Percentiles rank a stretch among this genome's conserved stretches.
Conservation (phyloP, 23 tunicate species). For the Clavelina lepadiformis region DNA sequence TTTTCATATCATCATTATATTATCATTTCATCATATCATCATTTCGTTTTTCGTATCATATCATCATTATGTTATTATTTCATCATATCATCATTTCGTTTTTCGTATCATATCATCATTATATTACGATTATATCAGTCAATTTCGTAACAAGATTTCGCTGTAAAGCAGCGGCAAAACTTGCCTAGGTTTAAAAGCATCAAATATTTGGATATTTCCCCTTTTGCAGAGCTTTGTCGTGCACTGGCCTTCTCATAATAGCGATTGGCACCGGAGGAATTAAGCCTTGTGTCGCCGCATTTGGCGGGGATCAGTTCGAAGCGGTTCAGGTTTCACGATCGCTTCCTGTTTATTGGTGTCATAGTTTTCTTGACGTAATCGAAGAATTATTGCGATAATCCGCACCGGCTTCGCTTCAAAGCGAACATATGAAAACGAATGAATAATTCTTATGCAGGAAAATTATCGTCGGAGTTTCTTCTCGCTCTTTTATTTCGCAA, state of each 20-base stretch:
- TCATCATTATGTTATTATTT: neutral
- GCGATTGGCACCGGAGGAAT: constrained; percentile 99
- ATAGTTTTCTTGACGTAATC: no score
- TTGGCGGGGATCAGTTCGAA: constrained; percentile 98
- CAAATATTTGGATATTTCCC: neutral
- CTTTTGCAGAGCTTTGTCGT: constrained; percentile 54
- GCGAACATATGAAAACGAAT: no score
- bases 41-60: no score
- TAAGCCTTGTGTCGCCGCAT: constrained; percentile 97
- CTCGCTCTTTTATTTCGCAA: constrained; percentile 92
- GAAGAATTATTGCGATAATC: no score
- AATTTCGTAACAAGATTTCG: neutral
- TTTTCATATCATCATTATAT: no score
- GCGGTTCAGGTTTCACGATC: constrained; percentile 85
- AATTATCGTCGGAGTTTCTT: constrained; percentile 73
- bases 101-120: no score
- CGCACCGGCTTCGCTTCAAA: no score
- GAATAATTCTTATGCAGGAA: constrained; percentile 33
- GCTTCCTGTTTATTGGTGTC: no score
- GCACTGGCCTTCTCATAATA: constrained; percentile 73
- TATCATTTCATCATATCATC: no score
- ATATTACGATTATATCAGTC: no score
- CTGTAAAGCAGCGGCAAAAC: neutral
- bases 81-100: no score
- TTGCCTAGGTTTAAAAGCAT: neutral